These are phyloP conservation scores for Iguana delicatissima DNA, from an alignment of 2,797 vertebrate genomes.

Conservation along the genomic window DNA sequence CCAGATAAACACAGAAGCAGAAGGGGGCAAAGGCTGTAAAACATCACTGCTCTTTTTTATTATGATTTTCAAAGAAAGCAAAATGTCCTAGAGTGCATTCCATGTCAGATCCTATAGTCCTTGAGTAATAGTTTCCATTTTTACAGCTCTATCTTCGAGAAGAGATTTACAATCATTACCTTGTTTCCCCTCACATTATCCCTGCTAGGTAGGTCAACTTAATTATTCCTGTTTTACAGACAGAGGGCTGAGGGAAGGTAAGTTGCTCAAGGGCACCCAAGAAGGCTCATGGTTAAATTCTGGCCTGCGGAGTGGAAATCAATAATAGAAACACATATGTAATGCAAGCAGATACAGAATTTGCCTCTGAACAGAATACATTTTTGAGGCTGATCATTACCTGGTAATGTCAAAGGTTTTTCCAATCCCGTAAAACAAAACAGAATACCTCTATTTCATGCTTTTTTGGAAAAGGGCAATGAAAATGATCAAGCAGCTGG, in stretches of 20 bases:
- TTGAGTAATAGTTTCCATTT: neutral
- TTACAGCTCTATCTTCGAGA: constrained; percentile 1
- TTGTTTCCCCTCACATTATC: constrained; percentile 4
- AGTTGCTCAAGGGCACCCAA: neutral
- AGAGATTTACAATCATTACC: constrained; percentile 3
- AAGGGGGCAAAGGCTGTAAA: constrained; percentile 17
- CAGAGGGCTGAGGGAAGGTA: neutral
- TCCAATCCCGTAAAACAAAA: no score
- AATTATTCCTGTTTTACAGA: constrained; percentile 18
- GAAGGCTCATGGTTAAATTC: neutral
- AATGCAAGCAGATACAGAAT: neutral
- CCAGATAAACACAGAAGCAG: neutral
- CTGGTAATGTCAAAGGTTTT: neutral
- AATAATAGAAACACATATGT: neutral
- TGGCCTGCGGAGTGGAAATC: neutral
- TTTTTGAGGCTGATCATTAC: neutral
- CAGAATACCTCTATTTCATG: neutral
- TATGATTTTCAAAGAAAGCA: constrained; percentile 16
- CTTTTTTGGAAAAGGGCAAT: neutral
- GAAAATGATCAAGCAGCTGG: neutral
- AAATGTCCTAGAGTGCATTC: neutral
- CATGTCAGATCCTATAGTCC: neutral
- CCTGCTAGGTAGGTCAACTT: constrained; percentile 14
- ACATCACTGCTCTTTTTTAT: constrained; percentile 23
- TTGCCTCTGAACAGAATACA: neutral